Conservation (phyloP, 2,888 invertebrate genomes). For the Germaria angustata region DNA sequence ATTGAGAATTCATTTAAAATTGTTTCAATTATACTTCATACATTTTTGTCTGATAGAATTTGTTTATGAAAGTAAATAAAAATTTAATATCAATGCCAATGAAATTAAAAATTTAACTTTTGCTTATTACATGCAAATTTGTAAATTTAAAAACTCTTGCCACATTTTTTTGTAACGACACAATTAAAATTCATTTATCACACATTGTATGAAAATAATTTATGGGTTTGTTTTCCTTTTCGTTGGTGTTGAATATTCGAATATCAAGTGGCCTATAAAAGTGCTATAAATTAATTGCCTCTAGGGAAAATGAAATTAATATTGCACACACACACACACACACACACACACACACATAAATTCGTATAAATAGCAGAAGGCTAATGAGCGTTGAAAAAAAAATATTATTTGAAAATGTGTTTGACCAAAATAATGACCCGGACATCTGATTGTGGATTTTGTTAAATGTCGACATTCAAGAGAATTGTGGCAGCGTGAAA, state of each 20-base stretch:
- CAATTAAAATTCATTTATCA: constrained; percentile 62
- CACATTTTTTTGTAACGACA: constrained; percentile 9
- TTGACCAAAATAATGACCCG: constrained; percentile 15
- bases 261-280: constrained; percentile 65
- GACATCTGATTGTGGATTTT: constrained; percentile 14
- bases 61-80: no score
- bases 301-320: constrained; percentile 38
- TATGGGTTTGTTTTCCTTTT: constrained; percentile 23
- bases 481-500: constrained; percentile 14
- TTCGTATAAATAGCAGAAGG: neutral
- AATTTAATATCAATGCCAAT: no score
- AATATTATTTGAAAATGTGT: constrained; percentile 15
- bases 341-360: no score
- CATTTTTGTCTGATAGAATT: no score
- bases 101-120: no score
- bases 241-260: constrained; percentile 56
- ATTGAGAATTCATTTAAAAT: no score
- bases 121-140: neutral
- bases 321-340: neutral
- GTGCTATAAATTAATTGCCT: constrained; percentile 64
- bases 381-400: constrained; percentile 24
- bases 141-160: neutral
- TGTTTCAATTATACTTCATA: no score
- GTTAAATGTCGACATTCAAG: constrained; percentile 21
- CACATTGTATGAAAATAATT: constrained; percentile 58